Evolutionary conservation across 2,888 invertebrate species (phyloP).

Genomic region (Mythimna loreyi): DNA sequence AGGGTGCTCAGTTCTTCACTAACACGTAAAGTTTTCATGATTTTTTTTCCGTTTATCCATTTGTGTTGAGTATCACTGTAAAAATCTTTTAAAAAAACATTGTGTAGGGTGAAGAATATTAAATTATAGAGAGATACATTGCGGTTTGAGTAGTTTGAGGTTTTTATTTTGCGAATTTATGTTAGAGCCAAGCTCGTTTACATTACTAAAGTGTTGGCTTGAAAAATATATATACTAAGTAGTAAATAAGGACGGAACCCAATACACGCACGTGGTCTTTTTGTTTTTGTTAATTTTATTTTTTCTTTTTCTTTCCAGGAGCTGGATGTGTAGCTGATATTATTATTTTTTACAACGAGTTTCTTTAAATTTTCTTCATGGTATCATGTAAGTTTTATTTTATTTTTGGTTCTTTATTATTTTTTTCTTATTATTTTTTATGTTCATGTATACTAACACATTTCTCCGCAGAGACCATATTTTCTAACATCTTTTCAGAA

Average conservation of each 20-base stretch:
- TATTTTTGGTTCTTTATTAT: slow-evolving; percentile 69
- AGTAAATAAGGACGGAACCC: no score
- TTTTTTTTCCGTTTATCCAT: slow-evolving; percentile 15
- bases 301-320: slow-evolving; percentile 85
- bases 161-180: no score
- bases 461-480: slow-evolving; percentile 1
- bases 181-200: no score
- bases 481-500: neutral
- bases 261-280: slow-evolving; percentile 24
- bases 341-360: slow-evolving; percentile 76
- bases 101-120: no score
- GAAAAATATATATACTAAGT: no score
- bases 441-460: slow-evolving; percentile 1
- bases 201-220: no score
- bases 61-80: no score
- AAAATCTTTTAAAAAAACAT: no score
- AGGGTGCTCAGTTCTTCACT: no score
- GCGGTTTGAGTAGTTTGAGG: no score
- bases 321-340: slow-evolving; percentile 72
- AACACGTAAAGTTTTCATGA: no score
- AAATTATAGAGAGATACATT: no score
- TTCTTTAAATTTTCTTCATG: slow-evolving; percentile 87
- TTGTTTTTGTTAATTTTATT: slow-evolving; percentile 67
- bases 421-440: slow-evolving; percentile 10
- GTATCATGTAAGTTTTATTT: slow-evolving; percentile 91